Conservation (phyloP, 2,888 invertebrate species). For the Caenorhabditis sulstoni region DNA sequence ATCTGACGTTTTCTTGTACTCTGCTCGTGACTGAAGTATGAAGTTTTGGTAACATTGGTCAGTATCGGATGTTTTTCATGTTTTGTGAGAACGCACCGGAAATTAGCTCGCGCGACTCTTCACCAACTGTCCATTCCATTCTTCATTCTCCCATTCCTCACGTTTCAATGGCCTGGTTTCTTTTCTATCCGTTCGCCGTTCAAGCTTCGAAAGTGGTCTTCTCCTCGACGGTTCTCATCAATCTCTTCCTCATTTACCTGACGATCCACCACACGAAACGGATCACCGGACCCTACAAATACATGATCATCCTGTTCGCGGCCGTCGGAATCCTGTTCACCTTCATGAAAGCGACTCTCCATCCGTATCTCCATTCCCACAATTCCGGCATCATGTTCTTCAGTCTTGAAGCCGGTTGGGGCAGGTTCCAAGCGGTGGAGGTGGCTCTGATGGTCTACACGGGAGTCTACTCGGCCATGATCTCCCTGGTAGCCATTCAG, state of each 20-base stretch:
- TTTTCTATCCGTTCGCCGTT: conserved; percentile 31
- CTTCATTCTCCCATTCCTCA: not conserved
- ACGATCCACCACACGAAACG: conserved; percentile 20
- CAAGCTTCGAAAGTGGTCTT: conserved; percentile 36
- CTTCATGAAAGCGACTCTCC: conserved; percentile 27
- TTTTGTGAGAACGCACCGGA: not conserved
- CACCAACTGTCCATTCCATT: not conserved
- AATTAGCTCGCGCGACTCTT: not conserved
- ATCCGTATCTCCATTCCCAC: conserved; percentile 37
- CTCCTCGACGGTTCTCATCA: conserved; percentile 20
- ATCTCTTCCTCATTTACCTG: conserved; percentile 19
- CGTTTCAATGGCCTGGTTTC: conserved; percentile 27
- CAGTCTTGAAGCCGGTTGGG: conserved; percentile 31
- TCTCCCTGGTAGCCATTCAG: conserved; percentile 26
- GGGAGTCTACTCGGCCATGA: conserved; percentile 35
- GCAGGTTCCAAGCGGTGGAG: conserved; percentile 11
- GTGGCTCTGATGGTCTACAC: conserved; percentile 32
- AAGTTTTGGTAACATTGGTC: not conserved
- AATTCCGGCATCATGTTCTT: conserved; percentile 30
- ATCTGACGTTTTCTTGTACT: too few species aligned
- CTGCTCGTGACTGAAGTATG: not conserved
- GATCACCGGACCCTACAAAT: conserved; percentile 25
- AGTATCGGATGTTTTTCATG: too few species aligned
- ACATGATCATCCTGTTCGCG: conserved; percentile 32
- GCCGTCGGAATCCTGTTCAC: conserved; percentile 22